Percentiles rank a stretch among this genome's conserved stretches.
phyloP scores from a whole-genome alignment of 2,888 invertebrate species.

The Torymus aiolomorphi region DNA sequence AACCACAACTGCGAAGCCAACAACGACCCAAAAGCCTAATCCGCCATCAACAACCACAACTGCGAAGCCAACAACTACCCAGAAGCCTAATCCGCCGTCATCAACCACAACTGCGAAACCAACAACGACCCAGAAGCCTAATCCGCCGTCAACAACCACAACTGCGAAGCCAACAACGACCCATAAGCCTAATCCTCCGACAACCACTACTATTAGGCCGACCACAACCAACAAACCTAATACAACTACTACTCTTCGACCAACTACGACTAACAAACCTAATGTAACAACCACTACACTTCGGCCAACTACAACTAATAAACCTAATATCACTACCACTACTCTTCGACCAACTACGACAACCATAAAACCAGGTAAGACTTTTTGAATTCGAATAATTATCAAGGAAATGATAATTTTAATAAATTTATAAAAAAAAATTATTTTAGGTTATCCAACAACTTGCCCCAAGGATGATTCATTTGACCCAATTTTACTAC shows the following conservation, averaged over 20 bases:
- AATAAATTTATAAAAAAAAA: too few species aligned
- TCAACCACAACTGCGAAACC: too few species aligned
- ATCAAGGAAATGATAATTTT: neutral
- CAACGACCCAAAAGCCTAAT: too few species aligned
- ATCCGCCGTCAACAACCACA: too few species aligned
- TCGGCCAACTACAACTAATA: neutral
- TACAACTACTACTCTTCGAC: neutral
- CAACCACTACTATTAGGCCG: neutral
- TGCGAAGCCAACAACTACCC: too few species aligned
- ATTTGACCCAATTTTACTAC: neutral
- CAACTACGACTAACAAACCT: neutral
- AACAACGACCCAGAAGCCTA: too few species aligned
- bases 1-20: neutral
- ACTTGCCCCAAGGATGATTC: conserved; percentile 15
- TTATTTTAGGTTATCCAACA: conserved; percentile 27
- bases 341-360: conserved; percentile 3
- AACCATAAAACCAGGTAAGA: conserved; percentile 27
- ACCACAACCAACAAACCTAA: too few species aligned
- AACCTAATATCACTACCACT: neutral
- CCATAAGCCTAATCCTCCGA: too few species aligned
- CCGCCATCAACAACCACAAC: neutral
- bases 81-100: too few species aligned
- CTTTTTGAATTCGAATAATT: neutral
- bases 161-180: neutral
- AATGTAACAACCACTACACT: neutral